phyloP scores from a whole-genome alignment of 2,888 invertebrate species.

The Leptinotarsa tumamoca region DNA sequence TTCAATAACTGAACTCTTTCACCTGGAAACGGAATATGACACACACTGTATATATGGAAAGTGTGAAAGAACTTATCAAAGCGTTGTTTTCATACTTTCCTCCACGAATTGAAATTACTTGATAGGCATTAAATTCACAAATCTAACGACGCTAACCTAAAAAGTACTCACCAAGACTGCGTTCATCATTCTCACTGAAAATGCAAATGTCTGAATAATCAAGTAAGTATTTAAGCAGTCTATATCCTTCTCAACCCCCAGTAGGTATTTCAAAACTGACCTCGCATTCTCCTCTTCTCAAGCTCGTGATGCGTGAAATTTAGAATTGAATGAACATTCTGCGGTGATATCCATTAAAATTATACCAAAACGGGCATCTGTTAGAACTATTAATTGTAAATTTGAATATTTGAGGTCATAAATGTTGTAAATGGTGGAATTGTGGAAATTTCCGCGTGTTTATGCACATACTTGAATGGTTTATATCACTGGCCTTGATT shows the following conservation, averaged over 20 bases:
- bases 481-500: constrained; percentile 28
- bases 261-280: constrained; percentile 41
- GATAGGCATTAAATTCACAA: not conserved
- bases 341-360: not conserved
- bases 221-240: constrained; percentile 27
- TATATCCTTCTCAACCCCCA: constrained; percentile 31
- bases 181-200: constrained; percentile 36
- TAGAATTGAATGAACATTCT: constrained; percentile 20
- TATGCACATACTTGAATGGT: constrained; percentile 24
- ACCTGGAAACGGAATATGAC: too few species aligned
- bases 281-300: constrained; percentile 39
- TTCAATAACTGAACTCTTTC: too few species aligned
- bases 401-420: constrained; percentile 22
- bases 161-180: constrained; percentile 32
- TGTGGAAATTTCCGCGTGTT: constrained; percentile 28
- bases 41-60: too few species aligned
- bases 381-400: not conserved
- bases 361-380: not conserved
- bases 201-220: constrained; percentile 31
- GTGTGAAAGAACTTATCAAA: too few species aligned
- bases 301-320: constrained; percentile 12
- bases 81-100: too few species aligned
- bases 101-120: too few species aligned
- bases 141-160: not conserved
- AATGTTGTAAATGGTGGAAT: constrained; percentile 21